phyloP scores from a whole-genome alignment of 2,113 vertebrate genomes.

The Rhegmatorhina hoffmannsi region DNA sequence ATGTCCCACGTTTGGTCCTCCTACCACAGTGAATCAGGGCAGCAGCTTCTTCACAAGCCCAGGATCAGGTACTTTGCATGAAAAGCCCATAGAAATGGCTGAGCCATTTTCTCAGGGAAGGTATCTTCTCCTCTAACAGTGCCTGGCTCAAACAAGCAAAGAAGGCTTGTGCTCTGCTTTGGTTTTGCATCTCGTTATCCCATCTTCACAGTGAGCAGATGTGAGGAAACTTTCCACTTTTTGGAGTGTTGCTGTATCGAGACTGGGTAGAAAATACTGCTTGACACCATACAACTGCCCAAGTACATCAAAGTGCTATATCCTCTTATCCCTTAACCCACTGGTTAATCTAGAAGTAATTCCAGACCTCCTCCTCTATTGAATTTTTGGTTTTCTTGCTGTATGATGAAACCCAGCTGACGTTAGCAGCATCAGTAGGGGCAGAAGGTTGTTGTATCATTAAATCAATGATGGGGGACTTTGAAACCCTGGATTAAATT shows the following conservation, averaged over 20 bases:
- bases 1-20: background rate
- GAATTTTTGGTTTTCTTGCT: background rate
- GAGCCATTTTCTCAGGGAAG: background rate
- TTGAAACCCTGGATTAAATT: background rate
- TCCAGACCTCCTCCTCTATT: background rate
- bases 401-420: background rate
- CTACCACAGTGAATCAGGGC: background rate
- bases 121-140: background rate
- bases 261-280: background rate
- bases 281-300: background rate
- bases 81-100: background rate
- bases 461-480: background rate
- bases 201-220: slow-evolving; percentile 41
- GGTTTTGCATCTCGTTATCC: slow-evolving; percentile 53
- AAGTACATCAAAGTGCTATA: background rate
- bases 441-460: background rate
- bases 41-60: background rate
- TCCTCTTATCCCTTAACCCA: background rate
- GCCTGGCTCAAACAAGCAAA: background rate
- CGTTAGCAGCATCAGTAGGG: background rate
- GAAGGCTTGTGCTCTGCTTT: background rate
- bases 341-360: background rate
- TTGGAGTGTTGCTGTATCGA: background rate
- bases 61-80: background rate
- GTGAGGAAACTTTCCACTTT: slow-evolving; percentile 33